Base-by-base conservation (phyloP, 1,140 invertebrate genomes). In the Anoplolepis gracilipes region DNA sequence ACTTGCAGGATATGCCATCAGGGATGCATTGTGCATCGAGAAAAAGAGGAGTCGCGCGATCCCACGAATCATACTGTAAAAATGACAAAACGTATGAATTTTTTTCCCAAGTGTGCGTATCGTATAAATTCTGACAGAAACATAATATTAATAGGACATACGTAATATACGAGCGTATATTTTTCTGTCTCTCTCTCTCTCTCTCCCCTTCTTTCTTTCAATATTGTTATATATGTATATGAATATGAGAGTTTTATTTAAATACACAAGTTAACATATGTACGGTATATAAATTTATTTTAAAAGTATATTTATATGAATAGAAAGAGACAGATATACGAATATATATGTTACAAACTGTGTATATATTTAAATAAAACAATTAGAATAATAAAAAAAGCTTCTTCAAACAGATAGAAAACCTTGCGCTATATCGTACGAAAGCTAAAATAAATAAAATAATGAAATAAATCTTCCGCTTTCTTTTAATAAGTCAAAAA, bases 1-100 rank as follows among this genome's bases (percentile, higher is more conserved):
- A 81, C 72, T 30, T 89, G 81, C 87, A 64, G 87, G 79, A 84
- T 76, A 77, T 81, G 77, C 85, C 89, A 89, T 90, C 89, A 91
- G 85, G 69, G 85, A 22, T 28, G 85, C 77, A 90, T 91, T 91
- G 90, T 91, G 49, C 67, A 13, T 25, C 59, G 36, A n/a, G 36
- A 64, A 49, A 81, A 53, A 81, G 76, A 87, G 33, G 46, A 81
- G 75, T 77, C 30, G n/a, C 42, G 49, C 13, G 46, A 79, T 90
- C 88, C 88, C 88, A 87, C 88, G 86, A 85, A 36, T 46, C 64
- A 11, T 7, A 39, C 39, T 30, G 25, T 11, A 39, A 64, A 81
- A 85, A 73, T 30, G 19, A 55, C 19, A 49, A 46, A 59, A 46
- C 53, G 11, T 42, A 33, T 49, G 69, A 11, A 69, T 61, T 49